Conservation (phyloP, 1,140 invertebrate species). For the Thaumetopoea pityocampa region DNA sequence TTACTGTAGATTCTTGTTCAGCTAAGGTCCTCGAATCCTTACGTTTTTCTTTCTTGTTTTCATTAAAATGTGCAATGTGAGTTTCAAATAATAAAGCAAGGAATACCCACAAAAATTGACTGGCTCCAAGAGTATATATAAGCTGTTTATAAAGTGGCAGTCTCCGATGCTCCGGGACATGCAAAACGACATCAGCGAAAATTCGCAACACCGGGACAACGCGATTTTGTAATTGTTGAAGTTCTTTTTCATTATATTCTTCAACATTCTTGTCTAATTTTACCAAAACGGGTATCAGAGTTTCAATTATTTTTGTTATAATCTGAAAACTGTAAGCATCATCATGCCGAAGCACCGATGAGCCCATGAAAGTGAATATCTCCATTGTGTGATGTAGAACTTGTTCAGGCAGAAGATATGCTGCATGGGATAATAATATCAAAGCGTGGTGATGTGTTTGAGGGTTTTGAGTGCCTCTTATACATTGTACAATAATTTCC, state of each 20-base stretch:
- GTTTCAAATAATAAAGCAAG: conserved; percentile 83
- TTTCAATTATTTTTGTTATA: conserved; percentile 92
- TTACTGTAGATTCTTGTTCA: conserved; percentile 62
- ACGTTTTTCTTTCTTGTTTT: conserved; percentile 55
- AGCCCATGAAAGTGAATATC: conserved; percentile 97
- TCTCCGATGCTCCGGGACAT: conserved; percentile 93
- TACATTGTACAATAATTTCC: conserved; percentile 90
- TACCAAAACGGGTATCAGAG: conserved; percentile 90
- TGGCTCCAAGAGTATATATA: conserved; percentile 81
- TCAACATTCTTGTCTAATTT: conserved; percentile 67
- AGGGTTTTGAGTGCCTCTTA: conserved; percentile 92
- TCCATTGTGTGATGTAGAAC: conserved; percentile 95
- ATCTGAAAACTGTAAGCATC: conserved; percentile 96
- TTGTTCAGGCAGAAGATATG: conserved; percentile 85
- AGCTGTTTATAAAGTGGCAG: conserved; percentile 88
- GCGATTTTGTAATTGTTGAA: conserved; percentile 62
- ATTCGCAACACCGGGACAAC: conserved; percentile 87
- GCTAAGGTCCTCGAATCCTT: conserved; percentile 43
- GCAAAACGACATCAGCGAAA: conserved; percentile 91
- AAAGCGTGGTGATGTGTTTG: conserved; percentile 96
- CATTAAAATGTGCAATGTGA: conserved; percentile 77
- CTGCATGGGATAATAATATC: conserved; percentile 86
- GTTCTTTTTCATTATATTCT: conserved; percentile 66
- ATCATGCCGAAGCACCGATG: conserved; percentile 92
- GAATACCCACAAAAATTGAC: conserved; percentile 87